These are phyloP conservation scores for Apistogramma diplotaenia DNA, from an alignment of 2,113 vertebrate genomes.

Conservation along the genomic window DNA sequence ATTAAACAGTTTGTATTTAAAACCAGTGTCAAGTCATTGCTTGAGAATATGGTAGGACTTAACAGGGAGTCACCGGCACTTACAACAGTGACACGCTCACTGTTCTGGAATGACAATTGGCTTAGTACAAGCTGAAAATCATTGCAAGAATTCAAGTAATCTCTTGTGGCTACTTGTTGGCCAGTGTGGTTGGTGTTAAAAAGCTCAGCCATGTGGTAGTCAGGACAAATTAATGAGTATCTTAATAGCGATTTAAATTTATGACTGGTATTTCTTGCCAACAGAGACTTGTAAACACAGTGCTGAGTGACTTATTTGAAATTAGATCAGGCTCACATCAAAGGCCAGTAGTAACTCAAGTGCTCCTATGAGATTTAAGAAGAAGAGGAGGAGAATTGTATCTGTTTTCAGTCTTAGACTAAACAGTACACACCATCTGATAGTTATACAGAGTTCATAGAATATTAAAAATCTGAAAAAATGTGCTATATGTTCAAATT, in stretches of 20 bases:
- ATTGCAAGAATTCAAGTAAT: conserved; percentile 31
- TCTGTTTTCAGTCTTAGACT: background rate
- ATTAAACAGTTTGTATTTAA: background rate
- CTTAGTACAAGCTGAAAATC: conserved; percentile 28
- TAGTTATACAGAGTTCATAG: background rate
- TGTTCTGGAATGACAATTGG: conserved; percentile 61
- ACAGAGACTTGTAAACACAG: conserved; percentile 21
- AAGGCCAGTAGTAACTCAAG: background rate
- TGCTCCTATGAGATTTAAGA: background rate
- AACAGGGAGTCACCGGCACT: background rate
- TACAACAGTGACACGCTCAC: conserved; percentile 12
- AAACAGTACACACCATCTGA: background rate
- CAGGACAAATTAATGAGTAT: conserved; percentile 34
- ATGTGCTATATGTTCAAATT: background rate
- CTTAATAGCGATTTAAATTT: conserved; percentile 35
- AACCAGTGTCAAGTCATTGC: background rate
- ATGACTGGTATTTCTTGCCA: conserved; percentile 33
- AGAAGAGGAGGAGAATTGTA: background rate
- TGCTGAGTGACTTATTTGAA: conserved; percentile 27
- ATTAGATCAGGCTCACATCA: background rate
- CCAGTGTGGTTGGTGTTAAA: background rate
- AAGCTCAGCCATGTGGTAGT: conserved; percentile 13
- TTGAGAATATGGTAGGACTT: conserved; percentile 10
- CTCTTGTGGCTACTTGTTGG: conserved; percentile 29
- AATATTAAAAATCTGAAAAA: background rate